phyloP scores from a whole-genome alignment of 2,113 vertebrate genomes.

The Bubo bubo region DNA sequence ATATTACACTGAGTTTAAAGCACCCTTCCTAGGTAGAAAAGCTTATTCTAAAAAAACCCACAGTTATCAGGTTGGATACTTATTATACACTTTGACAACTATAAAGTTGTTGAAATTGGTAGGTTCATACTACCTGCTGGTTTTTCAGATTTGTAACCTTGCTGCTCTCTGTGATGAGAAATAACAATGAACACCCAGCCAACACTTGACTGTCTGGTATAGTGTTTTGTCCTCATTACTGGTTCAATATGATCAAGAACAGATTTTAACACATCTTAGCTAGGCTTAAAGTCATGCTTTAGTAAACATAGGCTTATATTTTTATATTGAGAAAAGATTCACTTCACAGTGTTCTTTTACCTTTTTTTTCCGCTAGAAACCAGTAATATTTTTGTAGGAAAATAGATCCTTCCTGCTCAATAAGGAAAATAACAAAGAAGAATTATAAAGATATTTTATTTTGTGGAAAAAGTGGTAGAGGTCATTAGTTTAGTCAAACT shows the following conservation, averaged over 20 bases:
- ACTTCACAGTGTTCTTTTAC: background rate
- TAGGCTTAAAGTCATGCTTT: background rate
- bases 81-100: background rate
- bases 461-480: background rate
- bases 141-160: background rate
- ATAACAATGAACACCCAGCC: background rate
- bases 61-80: background rate
- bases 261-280: background rate
- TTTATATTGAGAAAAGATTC: background rate
- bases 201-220: background rate
- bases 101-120: background rate
- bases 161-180: background rate
- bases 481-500: conserved; percentile 19
- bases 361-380: background rate
- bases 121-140: background rate
- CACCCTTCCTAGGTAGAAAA: background rate
- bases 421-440: background rate
- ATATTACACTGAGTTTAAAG: background rate
- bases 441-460: background rate
- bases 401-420: background rate
- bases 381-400: background rate
- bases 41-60: background rate
- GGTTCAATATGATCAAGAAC: background rate
- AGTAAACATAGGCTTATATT: background rate
- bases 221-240: background rate